Evolutionary conservation across 2,113 vertebrate genomes (phyloP).

Genomic region (Notothenia coriiceps): DNA sequence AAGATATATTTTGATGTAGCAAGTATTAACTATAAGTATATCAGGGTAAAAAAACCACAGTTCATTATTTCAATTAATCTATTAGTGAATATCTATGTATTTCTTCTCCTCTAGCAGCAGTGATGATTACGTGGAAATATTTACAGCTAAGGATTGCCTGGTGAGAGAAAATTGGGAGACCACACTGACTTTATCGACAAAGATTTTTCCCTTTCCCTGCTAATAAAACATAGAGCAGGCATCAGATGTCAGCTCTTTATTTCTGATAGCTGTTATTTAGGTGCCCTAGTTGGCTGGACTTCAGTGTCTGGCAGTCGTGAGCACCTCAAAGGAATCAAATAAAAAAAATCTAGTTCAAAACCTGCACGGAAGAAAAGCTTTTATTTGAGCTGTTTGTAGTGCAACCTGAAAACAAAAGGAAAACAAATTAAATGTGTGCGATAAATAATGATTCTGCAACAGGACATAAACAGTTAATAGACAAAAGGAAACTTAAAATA

Average conservation of each 20-base stretch:
- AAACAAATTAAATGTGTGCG: not conserved
- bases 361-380: slow-evolving; percentile 39
- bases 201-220: slow-evolving; percentile 61
- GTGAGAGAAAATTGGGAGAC: slow-evolving; percentile 67
- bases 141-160: slow-evolving; percentile 48
- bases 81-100: not conserved
- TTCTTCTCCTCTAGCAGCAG: slow-evolving; percentile 1
- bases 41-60: too few relatives aligned
- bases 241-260: slow-evolving; percentile 63
- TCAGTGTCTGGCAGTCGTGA: slow-evolving; percentile 69
- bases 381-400: slow-evolving; percentile 34
- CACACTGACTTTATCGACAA: slow-evolving; percentile 74
- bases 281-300: slow-evolving; percentile 76
- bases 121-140: slow-evolving; percentile 64
- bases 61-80: not conserved
- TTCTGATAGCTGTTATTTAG: slow-evolving; percentile 72
- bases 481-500: slow-evolving; percentile 19
- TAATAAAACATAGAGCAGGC: slow-evolving; percentile 66
- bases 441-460: not conserved
- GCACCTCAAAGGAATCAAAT: slow-evolving; percentile 64
- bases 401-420: slow-evolving; percentile 38
- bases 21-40: too few relatives aligned
- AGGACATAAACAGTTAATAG: not conserved
- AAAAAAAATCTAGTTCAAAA: slow-evolving; percentile 70
- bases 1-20: not conserved